phyloP scores from a whole-genome alignment of 37 sponge, comb jelly and placozoan species.

The Beroe ovata region DNA sequence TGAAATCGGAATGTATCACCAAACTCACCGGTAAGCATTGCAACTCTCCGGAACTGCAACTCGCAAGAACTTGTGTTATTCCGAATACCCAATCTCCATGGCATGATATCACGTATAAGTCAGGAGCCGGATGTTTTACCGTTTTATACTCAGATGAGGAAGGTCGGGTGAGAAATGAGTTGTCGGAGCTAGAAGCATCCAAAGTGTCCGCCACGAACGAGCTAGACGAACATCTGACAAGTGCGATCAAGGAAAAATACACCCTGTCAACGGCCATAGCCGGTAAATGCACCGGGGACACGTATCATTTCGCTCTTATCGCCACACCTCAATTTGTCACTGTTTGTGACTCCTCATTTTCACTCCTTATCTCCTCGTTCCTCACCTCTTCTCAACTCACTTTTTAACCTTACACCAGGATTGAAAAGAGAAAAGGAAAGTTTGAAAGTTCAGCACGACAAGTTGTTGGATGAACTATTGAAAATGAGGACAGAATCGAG shows the following conservation, averaged over 20 bases:
- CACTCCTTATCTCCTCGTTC: no score
- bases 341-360: no score
- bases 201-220: slow-evolving; percentile 25
- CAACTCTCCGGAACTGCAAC: no score
- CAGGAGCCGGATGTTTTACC: no score
- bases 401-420: no score
- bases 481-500: background rate
- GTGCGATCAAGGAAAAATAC: slow-evolving; percentile 53
- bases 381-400: no score
- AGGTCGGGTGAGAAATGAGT: background rate
- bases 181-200: slow-evolving; percentile 21
- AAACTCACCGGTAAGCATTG: background rate
- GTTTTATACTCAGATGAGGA: slow-evolving; percentile 41
- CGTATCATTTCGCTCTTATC: no score
- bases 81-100: no score
- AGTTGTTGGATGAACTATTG: background rate
- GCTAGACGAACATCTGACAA: slow-evolving; percentile 12
- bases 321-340: no score
- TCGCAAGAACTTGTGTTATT: no score
- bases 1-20: background rate
- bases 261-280: slow-evolving; percentile 13
- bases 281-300: no score
- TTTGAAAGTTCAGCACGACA: slow-evolving; percentile 1
- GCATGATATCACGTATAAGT: no score
- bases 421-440: slow-evolving; percentile 3